Evolutionary conservation across 2,888 invertebrate genomes (phyloP).

Genomic region (Gryllus longicercus): DNA sequence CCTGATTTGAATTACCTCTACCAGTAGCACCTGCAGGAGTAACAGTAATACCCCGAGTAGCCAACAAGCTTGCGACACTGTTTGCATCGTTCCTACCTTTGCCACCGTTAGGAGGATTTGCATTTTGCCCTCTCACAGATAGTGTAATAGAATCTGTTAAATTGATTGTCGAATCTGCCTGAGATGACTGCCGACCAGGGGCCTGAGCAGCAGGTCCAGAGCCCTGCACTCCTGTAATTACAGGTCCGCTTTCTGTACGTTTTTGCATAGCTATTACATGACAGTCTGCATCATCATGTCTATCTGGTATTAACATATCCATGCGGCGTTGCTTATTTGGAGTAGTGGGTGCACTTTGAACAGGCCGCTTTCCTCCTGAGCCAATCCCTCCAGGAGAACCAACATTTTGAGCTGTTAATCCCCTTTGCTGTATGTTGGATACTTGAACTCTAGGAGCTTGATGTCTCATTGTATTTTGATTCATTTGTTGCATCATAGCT

Average conservation of each 20-base stretch:
- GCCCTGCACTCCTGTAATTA: slow-evolving; percentile 73
- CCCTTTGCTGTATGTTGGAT: slow-evolving; percentile 57
- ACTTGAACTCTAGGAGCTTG: slow-evolving; percentile 45
- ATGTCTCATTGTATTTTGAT: slow-evolving; percentile 1
- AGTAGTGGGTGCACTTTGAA: neutral
- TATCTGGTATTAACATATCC: slow-evolving; percentile 64
- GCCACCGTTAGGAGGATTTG: slow-evolving; percentile 5
- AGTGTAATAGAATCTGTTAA: slow-evolving; percentile 71
- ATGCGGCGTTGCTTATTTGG: slow-evolving; percentile 46
- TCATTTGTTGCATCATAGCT: slow-evolving; percentile 29
- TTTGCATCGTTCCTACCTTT: slow-evolving; percentile 56
- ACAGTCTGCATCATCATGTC: slow-evolving; percentile 71
- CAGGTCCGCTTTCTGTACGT: slow-evolving; percentile 66
- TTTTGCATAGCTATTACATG: slow-evolving; percentile 72
- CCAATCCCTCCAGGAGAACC: slow-evolving; percentile 46
- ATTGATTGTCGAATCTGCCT: slow-evolving; percentile 59
- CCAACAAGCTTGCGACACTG: slow-evolving; percentile 72
- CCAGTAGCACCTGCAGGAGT: slow-evolving; percentile 53
- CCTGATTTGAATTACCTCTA: slow-evolving; percentile 48
- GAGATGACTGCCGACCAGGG: slow-evolving; percentile 40
- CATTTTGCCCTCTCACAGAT: slow-evolving; percentile 52
- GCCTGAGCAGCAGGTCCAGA: slow-evolving; percentile 40
- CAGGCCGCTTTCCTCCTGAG: slow-evolving; percentile 49
- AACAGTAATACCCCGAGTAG: slow-evolving; percentile 73
- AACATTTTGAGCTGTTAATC: slow-evolving; percentile 48